phyloP scores from a whole-genome alignment of 2,888 invertebrate species.

The Hyppa rectilinea region DNA sequence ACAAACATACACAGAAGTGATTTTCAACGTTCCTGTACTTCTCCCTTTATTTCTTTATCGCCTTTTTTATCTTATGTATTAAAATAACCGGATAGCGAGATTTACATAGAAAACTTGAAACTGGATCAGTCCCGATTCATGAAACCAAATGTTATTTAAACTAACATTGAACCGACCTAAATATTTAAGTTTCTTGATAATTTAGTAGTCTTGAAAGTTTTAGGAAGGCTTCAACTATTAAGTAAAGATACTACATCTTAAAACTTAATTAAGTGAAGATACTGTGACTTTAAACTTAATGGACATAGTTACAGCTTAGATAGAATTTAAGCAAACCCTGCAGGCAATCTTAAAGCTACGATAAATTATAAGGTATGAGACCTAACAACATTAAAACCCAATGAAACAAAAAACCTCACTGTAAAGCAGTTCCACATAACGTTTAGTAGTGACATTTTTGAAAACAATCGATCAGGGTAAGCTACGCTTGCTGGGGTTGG shows the following conservation, averaged over 20 bases:
- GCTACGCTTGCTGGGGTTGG: too few species aligned
- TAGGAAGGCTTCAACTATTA: slow-evolving; percentile 15
- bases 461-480: too few species aligned
- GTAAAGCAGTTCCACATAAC: neutral
- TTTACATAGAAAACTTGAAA: slow-evolving; percentile 1
- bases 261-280: slow-evolving; percentile 37
- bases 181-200: slow-evolving; percentile 35
- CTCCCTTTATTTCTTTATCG: neutral
- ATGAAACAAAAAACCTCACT: neutral
- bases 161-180: slow-evolving; percentile 12
- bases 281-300: slow-evolving; percentile 32
- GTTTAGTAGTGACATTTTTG: too few species aligned
- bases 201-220: slow-evolving; percentile 11
- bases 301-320: slow-evolving; percentile 23
- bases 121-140: slow-evolving; percentile 3
- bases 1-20: neutral
- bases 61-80: slow-evolving; percentile 7
- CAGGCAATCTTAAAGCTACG: neutral
- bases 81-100: slow-evolving; percentile 12
- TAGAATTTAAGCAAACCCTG: slow-evolving; percentile 13
- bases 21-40: neutral
- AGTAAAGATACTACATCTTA: slow-evolving; percentile 26
- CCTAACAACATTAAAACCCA: neutral
- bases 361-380: neutral
- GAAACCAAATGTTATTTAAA: slow-evolving; percentile 11